Evolutionary conservation across 1,140 invertebrate genomes (phyloP).

Genomic region (Agraylea sexmaculata): DNA sequence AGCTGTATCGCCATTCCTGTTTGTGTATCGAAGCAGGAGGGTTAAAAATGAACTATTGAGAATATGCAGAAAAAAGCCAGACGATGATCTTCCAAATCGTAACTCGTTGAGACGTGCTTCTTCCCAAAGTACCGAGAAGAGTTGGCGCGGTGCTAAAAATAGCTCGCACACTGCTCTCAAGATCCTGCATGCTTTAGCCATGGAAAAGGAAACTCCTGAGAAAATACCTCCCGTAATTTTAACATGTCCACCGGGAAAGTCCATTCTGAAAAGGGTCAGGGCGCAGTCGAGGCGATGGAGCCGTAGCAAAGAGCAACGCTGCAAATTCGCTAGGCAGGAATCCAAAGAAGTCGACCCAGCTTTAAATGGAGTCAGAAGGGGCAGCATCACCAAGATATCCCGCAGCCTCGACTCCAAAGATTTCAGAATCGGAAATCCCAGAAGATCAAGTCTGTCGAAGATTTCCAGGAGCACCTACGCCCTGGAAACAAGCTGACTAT

Average conservation of each 20-base stretch:
- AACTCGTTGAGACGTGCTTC: slow-evolving; percentile 24
- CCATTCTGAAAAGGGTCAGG: slow-evolving; percentile 17
- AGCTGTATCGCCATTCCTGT: slow-evolving; percentile 62
- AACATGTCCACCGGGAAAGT: slow-evolving; percentile 17
- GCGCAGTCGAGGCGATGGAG: slow-evolving; percentile 17
- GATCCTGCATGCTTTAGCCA: slow-evolving; percentile 26
- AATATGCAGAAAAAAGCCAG: slow-evolving; percentile 31
- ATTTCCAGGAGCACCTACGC: no score
- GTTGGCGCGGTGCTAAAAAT: slow-evolving; percentile 14
- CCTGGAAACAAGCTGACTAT: no score
- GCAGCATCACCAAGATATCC: slow-evolving; percentile 4
- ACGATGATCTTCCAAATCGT: slow-evolving; percentile 27
- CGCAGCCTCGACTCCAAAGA: no score
- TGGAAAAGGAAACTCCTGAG: slow-evolving; percentile 14
- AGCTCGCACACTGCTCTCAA: slow-evolving; percentile 30
- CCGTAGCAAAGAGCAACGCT: slow-evolving; percentile 9
- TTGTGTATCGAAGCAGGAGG: slow-evolving; percentile 63
- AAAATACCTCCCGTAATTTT: slow-evolving; percentile 8
- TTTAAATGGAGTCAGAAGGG: no score
- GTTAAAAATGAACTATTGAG: slow-evolving; percentile 56
- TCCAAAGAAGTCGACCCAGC: no score
- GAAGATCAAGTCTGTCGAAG: no score
- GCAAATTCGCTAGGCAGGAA: no score
- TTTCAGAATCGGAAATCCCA: no score
- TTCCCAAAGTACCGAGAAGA: slow-evolving; percentile 28